A percentile compares a stretch with the other conserved stretches of the same genome.
phyloP scores from a whole-genome alignment of 2,113 vertebrate species.

The Alaudala cheleensis region DNA sequence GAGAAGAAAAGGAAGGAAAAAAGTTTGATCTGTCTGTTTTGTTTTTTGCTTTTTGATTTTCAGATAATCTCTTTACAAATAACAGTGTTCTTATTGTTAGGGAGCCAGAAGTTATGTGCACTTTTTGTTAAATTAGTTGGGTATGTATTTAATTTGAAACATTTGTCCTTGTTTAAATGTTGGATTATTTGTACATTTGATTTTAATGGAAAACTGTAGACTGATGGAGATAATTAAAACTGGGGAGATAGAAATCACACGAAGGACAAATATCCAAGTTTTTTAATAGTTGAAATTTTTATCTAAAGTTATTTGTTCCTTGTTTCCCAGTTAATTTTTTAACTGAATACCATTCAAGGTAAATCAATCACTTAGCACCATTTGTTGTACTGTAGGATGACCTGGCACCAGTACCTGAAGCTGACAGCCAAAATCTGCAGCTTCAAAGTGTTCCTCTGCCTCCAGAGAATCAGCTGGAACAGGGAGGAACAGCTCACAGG shows the following conservation, averaged over 20 bases:
- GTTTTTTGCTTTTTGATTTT: background rate
- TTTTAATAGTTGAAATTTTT: background rate
- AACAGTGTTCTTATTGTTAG: background rate
- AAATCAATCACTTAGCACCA: background rate
- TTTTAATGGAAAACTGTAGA: background rate
- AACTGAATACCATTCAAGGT: background rate
- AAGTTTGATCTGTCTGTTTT: background rate
- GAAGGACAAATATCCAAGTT: background rate
- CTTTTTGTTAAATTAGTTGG: background rate
- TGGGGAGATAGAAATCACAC: background rate
- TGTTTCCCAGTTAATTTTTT: background rate
- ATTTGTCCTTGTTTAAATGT: background rate
- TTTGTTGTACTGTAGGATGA: background rate
- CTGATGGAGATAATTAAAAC: background rate
- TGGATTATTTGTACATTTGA: background rate
- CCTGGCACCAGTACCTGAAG: background rate
- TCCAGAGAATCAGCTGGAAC: background rate
- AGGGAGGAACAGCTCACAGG: fast-evolving
- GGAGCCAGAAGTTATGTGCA: background rate
- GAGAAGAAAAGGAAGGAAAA: background rate
- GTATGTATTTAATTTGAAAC: background rate
- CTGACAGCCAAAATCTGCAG: background rate
- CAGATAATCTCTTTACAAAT: background rate
- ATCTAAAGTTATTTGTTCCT: background rate
- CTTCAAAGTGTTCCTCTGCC: background rate